Evolutionary conservation across 1,140 invertebrate genomes (phyloP).

Genomic region (Solen grandis): DNA sequence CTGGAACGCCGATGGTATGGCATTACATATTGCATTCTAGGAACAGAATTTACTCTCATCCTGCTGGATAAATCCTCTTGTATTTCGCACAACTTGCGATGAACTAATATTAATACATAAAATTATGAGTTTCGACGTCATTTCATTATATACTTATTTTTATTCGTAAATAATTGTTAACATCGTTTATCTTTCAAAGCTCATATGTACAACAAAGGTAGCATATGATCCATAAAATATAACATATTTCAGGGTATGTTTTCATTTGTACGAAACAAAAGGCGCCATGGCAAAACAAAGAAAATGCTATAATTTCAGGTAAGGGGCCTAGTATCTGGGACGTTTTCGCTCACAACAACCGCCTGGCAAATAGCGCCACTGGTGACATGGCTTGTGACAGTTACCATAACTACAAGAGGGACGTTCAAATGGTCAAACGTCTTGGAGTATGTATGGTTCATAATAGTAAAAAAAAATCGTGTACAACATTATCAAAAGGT

Average conservation of each 20-base stretch:
- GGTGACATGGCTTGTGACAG: constrained; percentile 87
- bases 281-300: no score
- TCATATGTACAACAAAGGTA: no score
- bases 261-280: no score
- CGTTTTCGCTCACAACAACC: constrained; percentile 81
- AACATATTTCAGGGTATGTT: no score
- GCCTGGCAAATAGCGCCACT: constrained; percentile 81
- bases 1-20: constrained; percentile 78
- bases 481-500: background rate
- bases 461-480: background rate
- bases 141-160: background rate
- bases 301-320: no score
- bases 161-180: no score
- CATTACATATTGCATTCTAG: background rate
- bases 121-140: background rate
- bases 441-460: constrained; percentile 78
- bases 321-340: constrained; percentile 83
- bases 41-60: no score
- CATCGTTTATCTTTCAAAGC: no score
- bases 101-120: background rate
- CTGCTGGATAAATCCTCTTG: no score
- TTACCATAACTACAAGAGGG: constrained; percentile 86
- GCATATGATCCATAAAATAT: no score
- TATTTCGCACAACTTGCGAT: no score
- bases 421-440: constrained; percentile 83